Conservation (phyloP, 2,888 invertebrate genomes). For the Phyllotreta striolata region DNA sequence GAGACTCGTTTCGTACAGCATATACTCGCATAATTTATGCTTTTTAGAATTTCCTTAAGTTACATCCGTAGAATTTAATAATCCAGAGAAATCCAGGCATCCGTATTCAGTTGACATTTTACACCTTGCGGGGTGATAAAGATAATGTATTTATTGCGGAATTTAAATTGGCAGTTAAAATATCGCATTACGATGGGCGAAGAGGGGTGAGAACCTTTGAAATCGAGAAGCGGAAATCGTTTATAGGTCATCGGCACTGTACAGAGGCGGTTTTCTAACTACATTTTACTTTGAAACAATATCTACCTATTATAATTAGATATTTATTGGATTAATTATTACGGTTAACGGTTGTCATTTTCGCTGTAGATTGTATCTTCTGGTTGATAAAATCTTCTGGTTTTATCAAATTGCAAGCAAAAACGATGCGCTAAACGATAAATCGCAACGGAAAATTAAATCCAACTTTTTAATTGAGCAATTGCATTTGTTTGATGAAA, state of each 20-base stretch:
- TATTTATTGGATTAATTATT: too few species aligned
- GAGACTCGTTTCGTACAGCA: conserved; percentile 1
- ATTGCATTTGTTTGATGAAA: conserved; percentile 16
- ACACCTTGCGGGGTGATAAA: conserved; percentile 41
- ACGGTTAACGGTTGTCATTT: too few species aligned
- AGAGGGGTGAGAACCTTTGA: conserved; percentile 32
- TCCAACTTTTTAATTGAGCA: conserved; percentile 15
- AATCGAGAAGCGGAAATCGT: conserved; percentile 23
- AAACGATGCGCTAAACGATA: too few species aligned
- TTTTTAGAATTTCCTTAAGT: conserved; percentile 16
- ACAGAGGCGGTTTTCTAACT: conserved; percentile 21
- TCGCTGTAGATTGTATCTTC: too few species aligned
- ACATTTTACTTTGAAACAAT: too few species aligned
- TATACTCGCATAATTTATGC: conserved; percentile 14
- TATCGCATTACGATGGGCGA: conserved; percentile 36
- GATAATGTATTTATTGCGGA: conserved; percentile 48
- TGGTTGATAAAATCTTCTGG: too few species aligned
- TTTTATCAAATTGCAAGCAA: too few species aligned
- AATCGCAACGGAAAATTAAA: conserved; percentile 4
- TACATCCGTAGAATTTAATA: conserved; percentile 15
- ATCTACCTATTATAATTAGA: too few species aligned
- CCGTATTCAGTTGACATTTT: conserved; percentile 31
- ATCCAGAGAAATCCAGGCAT: conserved; percentile 16
- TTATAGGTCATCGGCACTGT: conserved; percentile 19
- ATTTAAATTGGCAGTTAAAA: conserved; percentile 46